phyloP scores from a whole-genome alignment of 2,113 vertebrate species.

The Leptobrachium leishanense region DNA sequence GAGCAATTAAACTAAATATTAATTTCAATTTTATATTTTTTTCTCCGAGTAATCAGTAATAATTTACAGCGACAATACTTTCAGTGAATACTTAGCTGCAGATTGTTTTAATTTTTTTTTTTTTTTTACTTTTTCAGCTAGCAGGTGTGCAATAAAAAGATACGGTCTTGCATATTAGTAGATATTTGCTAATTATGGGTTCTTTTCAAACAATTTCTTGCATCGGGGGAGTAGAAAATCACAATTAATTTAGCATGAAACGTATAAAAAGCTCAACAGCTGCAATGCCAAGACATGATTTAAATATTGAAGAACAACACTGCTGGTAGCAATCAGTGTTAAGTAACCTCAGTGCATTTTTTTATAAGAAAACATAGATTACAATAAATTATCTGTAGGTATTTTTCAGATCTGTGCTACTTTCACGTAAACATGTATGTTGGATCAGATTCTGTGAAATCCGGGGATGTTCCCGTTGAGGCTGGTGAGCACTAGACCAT shows the following conservation, averaged over 20 bases:
- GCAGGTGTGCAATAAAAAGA: slow-evolving; percentile 45
- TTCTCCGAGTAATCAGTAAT: not conserved
- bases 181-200: slow-evolving; percentile 47
- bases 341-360: slow-evolving; percentile 38
- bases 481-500: no score
- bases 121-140: not conserved
- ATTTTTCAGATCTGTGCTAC: no score
- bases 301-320: slow-evolving; percentile 27
- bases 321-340: slow-evolving; percentile 5
- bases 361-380: not conserved
- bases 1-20: slow-evolving; percentile 38
- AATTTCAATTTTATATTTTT: not conserved
- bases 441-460: not conserved
- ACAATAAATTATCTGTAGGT: no score
- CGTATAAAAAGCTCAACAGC: slow-evolving; percentile 36
- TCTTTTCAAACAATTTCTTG: slow-evolving; percentile 46
- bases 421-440: not conserved
- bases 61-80: slow-evolving; percentile 10
- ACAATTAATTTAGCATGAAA: slow-evolving; percentile 48
- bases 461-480: not conserved
- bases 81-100: not conserved
- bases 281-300: slow-evolving; percentile 36
- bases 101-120: not conserved
- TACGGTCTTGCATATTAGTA: slow-evolving; percentile 44
- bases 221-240: slow-evolving; percentile 46